phyloP scores from a whole-genome alignment of 2,113 vertebrate species.

The Bubalus kerabau region DNA sequence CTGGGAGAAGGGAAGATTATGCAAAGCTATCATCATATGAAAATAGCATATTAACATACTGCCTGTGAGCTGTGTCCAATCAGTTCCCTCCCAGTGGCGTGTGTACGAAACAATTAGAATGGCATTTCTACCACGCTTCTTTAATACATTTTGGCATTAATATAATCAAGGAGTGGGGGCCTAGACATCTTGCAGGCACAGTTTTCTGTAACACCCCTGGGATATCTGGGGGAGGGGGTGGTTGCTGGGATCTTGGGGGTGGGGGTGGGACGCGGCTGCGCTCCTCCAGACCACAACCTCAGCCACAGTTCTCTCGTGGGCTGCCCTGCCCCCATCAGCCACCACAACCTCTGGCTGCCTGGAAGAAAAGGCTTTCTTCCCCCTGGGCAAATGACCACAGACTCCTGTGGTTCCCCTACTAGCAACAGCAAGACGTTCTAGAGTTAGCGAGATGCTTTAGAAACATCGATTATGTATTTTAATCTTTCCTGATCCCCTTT shows the following conservation, averaged over 20 bases:
- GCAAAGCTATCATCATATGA: constrained; percentile 99
- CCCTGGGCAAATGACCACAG: background rate
- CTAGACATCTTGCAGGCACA: constrained; percentile 84
- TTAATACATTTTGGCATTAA: constrained; percentile 97
- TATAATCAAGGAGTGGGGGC: constrained; percentile 90
- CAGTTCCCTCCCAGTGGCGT: constrained; percentile 99
- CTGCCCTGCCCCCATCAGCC: background rate
- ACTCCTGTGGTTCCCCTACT: background rate
- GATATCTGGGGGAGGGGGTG: constrained; percentile 52
- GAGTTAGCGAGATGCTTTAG: background rate
- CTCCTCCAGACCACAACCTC: constrained; percentile 42
- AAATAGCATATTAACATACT: constrained; percentile 99
- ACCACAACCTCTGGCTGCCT: background rate
- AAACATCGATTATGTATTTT: background rate
- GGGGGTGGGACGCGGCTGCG: background rate
- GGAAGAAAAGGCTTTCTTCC: background rate
- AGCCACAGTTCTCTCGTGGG: background rate
- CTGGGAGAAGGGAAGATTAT: constrained; percentile 95
- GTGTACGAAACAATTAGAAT: constrained; percentile 99
- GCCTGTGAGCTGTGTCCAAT: constrained; percentile 99
- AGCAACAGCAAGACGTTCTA: background rate
- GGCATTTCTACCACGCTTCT: constrained; percentile 98
- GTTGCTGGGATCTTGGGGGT: background rate
- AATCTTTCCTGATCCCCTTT: background rate
- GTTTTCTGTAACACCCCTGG: constrained; percentile 89